Conservation (phyloP, 2,888 invertebrate species). For the Agapostemon virescens region DNA sequence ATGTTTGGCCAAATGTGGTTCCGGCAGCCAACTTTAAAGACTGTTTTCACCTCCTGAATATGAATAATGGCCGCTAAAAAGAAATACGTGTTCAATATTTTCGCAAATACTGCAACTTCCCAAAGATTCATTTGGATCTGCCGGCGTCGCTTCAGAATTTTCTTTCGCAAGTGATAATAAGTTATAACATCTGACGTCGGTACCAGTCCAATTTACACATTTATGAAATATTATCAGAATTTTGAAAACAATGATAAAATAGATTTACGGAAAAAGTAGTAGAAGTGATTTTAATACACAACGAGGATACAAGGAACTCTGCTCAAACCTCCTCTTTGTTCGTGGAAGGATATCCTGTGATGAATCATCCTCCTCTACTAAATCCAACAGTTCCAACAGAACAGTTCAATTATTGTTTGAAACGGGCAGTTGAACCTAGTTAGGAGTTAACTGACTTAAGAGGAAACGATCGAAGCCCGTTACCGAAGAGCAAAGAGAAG, state of each 20-base stretch:
- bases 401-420: slow-evolving; percentile 1
- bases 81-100: no score
- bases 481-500: background rate
- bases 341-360: background rate
- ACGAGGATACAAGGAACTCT: background rate
- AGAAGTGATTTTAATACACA: background rate
- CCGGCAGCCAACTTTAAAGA: no score
- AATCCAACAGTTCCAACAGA: background rate
- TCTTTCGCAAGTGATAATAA: no score
- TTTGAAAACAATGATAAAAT: background rate
- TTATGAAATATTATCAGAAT: background rate
- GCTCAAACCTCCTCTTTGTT: background rate
- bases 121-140: no score
- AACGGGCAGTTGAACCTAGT: slow-evolving; percentile 7
- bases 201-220: background rate
- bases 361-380: background rate
- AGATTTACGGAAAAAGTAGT: background rate
- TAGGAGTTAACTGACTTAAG: slow-evolving; percentile 2
- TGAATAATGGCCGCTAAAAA: no score
- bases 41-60: no score
- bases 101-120: no score
- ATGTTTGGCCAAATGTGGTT: no score
- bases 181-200: background rate
- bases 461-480: background rate
- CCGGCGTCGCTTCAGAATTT: no score